Conservation (phyloP, 2,113 vertebrate genomes). For the Puntigrus tetrazona region DNA sequence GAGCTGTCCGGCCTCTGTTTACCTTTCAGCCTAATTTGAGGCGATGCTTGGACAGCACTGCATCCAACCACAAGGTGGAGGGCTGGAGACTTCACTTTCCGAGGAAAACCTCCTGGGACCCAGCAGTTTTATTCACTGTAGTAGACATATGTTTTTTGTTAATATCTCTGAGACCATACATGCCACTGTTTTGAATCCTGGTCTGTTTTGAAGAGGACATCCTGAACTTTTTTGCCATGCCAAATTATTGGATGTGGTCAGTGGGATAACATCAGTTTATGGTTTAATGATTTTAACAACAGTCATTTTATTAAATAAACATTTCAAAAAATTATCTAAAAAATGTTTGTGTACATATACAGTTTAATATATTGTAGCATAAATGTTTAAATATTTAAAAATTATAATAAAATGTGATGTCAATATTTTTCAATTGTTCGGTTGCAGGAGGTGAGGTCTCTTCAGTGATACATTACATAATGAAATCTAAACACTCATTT, state of each 20-base stretch:
- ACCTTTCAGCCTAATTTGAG: constrained; percentile 73
- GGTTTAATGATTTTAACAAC: not conserved
- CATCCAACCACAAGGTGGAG: constrained; percentile 75
- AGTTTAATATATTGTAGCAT: not conserved
- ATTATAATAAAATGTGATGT: not conserved
- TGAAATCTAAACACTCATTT: not conserved
- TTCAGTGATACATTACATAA: not conserved
- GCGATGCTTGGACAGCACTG: constrained; percentile 62
- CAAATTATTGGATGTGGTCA: constrained; percentile 1
- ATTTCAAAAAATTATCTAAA: not conserved
- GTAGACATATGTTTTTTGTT: constrained; percentile 34
- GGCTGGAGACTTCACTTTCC: constrained; percentile 64
- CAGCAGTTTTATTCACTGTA: constrained; percentile 2
- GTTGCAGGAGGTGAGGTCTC: not conserved
- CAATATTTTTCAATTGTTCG: not conserved
- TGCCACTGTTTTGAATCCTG: constrained; percentile 40
- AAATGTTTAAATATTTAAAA: not conserved
- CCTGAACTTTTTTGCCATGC: not conserved
- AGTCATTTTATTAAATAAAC: not conserved
- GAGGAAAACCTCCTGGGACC: constrained; percentile 5
- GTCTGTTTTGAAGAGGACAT: constrained; percentile 7
- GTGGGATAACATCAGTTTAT: not conserved
- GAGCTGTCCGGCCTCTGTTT: constrained; percentile 65
- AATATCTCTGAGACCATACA: constrained; percentile 2
- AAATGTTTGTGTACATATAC: too few species aligned